phyloP scores from a whole-genome alignment of 2,113 vertebrate species.

The Isichthys henryi region DNA sequence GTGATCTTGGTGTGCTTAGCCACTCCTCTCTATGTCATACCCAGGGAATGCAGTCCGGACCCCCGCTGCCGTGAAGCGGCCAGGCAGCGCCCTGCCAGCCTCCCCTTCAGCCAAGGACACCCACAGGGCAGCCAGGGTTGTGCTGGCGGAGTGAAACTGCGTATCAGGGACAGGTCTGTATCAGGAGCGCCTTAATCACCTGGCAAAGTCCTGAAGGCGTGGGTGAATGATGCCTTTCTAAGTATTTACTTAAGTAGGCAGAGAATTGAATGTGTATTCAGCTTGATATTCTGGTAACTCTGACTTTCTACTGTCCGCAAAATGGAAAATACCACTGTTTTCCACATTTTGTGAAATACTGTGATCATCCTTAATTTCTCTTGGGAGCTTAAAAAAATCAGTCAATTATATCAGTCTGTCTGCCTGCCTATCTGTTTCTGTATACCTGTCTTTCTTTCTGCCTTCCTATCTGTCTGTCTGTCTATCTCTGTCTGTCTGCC shows the following conservation, averaged over 20 bases:
- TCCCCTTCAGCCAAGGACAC: neutral
- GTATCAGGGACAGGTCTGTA: constrained; percentile 24
- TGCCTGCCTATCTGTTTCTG: neutral
- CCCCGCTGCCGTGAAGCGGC: neutral
- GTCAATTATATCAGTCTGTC: neutral
- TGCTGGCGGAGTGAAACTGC: constrained; percentile 16
- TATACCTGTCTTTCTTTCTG: neutral
- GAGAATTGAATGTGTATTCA: neutral
- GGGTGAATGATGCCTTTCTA: neutral
- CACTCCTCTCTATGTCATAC: neutral
- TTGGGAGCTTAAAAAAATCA: neutral
- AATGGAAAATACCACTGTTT: neutral
- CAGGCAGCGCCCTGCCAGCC: neutral
- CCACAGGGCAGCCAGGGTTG: neutral
- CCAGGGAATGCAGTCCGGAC: constrained; percentile 16
- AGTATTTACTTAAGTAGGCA: neutral
- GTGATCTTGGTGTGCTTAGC: neutral
- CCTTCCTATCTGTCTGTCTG: neutral
- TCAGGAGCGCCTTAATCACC: neutral
- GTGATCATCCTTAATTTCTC: neutral
- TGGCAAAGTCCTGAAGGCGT: neutral
- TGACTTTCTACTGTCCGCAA: neutral
- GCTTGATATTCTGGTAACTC: neutral
- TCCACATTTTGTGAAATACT: neutral
- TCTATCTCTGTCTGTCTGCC: neutral